phyloP scores from a whole-genome alignment of 2,888 invertebrate species.

The Mythimna lalbum region DNA sequence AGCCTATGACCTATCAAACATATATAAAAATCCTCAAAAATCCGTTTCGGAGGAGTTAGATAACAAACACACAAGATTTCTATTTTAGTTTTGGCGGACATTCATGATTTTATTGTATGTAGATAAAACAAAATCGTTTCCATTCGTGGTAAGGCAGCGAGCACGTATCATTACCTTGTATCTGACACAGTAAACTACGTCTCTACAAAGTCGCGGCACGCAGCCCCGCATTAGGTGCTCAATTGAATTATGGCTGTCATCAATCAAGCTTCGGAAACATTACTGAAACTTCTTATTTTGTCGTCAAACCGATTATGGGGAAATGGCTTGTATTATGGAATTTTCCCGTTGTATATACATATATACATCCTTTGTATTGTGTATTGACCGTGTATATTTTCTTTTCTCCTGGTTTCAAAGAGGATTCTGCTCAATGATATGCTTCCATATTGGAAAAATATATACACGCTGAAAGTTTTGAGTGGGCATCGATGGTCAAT shows the following conservation, averaged over 20 bases:
- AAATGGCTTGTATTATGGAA: conserved; percentile 38
- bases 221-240: conserved; percentile 58
- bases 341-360: conserved; percentile 3
- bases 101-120: background rate
- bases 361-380: conserved; percentile 19
- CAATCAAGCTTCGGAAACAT: conserved; percentile 65
- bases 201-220: conserved; percentile 16
- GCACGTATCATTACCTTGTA: conserved; percentile 29
- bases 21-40: no score
- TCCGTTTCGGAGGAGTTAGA: no score
- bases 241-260: conserved; percentile 69
- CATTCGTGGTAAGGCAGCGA: conserved; percentile 2
- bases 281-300: conserved; percentile 62
- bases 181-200: conserved; percentile 29
- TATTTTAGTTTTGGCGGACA: no score
- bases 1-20: no score
- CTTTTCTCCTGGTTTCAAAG: background rate
- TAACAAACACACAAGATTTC: no score
- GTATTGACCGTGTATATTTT: conserved; percentile 14
- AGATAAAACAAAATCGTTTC: conserved; percentile 13
- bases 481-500: no score
- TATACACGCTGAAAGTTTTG: background rate
- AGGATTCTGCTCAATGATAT: background rate
- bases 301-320: conserved; percentile 60
- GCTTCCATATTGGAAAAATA: conserved; percentile 1